phyloP scores from a whole-genome alignment of 2,113 vertebrate species.

The Phaethornis superciliosus region DNA sequence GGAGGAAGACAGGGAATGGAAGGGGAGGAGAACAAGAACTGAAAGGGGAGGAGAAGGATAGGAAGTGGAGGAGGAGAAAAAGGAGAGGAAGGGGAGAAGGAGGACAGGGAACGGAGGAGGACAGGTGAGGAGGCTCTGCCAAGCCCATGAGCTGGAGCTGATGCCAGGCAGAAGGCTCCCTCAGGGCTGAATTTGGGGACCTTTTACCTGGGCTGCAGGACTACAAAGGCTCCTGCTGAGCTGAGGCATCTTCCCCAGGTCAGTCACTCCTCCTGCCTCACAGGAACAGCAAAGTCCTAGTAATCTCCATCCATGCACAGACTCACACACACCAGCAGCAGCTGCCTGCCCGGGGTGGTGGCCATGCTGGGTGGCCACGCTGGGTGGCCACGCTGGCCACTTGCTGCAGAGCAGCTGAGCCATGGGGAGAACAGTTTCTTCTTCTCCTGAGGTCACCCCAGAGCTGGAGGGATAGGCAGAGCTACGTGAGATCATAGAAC shows the following conservation, averaged over 20 bases:
- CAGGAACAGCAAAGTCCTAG: neutral
- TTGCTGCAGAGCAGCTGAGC: accelerated
- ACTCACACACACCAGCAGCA: neutral
- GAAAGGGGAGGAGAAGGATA: no score
- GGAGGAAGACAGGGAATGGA: no score
- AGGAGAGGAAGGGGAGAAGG: no score
- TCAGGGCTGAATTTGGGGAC: neutral
- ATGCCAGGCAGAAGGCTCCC: neutral
- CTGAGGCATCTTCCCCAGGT: neutral
- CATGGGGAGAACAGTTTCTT: neutral
- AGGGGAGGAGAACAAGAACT: no score
- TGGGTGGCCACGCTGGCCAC: neutral
- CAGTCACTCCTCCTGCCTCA: neutral
- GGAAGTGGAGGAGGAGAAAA: no score
- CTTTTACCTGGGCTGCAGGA: neutral
- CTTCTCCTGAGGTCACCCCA: neutral
- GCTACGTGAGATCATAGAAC: neutral
- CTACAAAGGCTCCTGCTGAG: neutral
- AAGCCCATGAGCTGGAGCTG: accelerated
- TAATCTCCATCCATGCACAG: neutral
- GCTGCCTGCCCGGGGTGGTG: neutral
- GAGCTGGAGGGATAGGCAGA: neutral
- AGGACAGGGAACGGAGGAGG: neutral
- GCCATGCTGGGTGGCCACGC: accelerated
- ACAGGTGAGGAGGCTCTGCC: neutral